Percentiles rank a stretch among this genome's conserved stretches.
Conservation (phyloP, 2,113 vertebrate genomes). For the Syngnathus typhle region DNA sequence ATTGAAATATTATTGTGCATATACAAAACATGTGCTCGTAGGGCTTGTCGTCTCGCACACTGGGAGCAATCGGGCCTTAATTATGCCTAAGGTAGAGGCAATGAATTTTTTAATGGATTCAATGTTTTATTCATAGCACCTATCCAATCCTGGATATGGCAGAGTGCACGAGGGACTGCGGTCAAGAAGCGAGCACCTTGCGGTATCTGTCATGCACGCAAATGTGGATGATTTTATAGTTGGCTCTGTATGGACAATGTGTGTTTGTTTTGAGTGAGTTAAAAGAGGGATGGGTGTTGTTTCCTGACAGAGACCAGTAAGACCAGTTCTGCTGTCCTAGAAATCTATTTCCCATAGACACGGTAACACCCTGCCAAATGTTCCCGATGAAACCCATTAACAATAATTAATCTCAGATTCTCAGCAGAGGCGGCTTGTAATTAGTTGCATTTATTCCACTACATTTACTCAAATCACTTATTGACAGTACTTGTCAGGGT, state of each 20-base stretch:
- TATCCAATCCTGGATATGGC: constrained; percentile 51
- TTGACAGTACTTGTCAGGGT: background rate
- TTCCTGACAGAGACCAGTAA: constrained; percentile 39
- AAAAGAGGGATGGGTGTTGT: constrained; percentile 42
- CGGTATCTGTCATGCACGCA: background rate
- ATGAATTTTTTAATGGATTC: constrained; percentile 73
- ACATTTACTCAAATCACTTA: background rate
- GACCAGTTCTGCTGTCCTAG: constrained; percentile 52
- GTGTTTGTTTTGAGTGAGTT: constrained; percentile 2
- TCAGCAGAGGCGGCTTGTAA: too few relatives aligned
- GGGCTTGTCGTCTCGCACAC: constrained; percentile 16
- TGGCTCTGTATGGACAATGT: constrained; percentile 1
- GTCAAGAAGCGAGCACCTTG: constrained; percentile 38
- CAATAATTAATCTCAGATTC: constrained; percentile 2
- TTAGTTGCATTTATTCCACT: background rate
- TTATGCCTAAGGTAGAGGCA: constrained; percentile 66
- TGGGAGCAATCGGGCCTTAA: constrained; percentile 61
- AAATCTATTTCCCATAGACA: constrained; percentile 44
- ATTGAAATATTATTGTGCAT: background rate
- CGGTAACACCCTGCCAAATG: constrained; percentile 15
- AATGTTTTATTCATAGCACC: constrained; percentile 73
- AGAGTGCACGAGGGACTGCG: constrained; percentile 31
- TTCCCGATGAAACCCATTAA: constrained; percentile 10
- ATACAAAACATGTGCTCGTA: constrained; percentile 14
- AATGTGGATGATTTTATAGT: background rate